Conservation (phyloP, 2,888 invertebrate species). For the Phytoseiulus persimilis region DNA sequence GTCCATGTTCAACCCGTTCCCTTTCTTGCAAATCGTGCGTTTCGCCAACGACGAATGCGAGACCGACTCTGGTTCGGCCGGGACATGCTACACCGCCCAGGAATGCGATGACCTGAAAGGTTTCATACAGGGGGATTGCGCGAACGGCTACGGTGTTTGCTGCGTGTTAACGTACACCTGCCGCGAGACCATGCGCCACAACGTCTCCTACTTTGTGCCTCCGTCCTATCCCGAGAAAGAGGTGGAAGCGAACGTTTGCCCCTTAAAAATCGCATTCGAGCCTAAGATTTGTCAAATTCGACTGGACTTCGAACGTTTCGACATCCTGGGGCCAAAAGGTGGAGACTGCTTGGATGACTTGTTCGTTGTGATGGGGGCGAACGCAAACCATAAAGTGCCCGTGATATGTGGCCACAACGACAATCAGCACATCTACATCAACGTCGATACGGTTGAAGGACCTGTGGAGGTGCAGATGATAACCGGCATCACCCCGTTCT, state of each 20-base stretch:
- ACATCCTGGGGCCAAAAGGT: not conserved
- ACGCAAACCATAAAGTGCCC: conserved; percentile 40
- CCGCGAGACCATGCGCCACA: conserved; percentile 29
- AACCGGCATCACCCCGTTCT: conserved; percentile 65
- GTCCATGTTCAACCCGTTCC: conserved; percentile 9
- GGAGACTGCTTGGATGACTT: conserved; percentile 41
- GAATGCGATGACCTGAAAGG: conserved; percentile 21
- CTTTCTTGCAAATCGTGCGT: conserved; percentile 20
- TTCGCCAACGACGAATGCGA: conserved; percentile 18
- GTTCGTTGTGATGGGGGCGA: conserved; percentile 42
- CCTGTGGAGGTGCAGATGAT: conserved; percentile 53
- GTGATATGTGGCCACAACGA: conserved; percentile 42
- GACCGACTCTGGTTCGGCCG: not conserved
- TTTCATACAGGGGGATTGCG: not conserved
- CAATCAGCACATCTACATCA: conserved; percentile 41
- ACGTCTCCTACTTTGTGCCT: conserved; percentile 28
- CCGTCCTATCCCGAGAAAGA: not conserved
- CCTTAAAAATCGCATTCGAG: conserved; percentile 24
- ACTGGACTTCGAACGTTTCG: not conserved
- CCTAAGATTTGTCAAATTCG: not conserved
- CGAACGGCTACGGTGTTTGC: conserved; percentile 14
- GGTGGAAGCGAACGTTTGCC: conserved; percentile 13
- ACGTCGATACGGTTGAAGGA: not conserved
- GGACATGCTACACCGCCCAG: conserved; percentile 1
- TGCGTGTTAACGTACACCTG: conserved; percentile 14